These are phyloP conservation scores for Hydrotaea cyrtoneurina DNA, from an alignment of 2,888 invertebrate species.

Conservation along the genomic window DNA sequence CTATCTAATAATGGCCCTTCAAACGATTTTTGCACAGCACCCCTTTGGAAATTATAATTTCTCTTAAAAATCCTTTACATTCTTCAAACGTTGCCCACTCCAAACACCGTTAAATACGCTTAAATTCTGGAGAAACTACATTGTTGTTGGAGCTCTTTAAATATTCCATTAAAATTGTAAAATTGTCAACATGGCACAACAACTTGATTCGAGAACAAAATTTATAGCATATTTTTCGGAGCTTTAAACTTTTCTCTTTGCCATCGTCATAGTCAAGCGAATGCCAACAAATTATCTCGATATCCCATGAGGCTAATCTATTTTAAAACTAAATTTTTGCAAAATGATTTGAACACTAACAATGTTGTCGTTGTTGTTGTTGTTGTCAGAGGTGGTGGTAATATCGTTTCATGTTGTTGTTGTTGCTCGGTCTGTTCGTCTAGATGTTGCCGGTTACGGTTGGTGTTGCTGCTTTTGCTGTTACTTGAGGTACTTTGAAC, in stretches of 20 bases:
- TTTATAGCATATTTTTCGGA: conserved; percentile 13
- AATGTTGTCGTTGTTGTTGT: not conserved
- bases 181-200: not conserved
- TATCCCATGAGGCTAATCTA: conserved; percentile 63
- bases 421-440: not conserved
- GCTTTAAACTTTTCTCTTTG: not conserved
- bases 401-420: no score
- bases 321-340: conserved; percentile 61
- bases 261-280: conserved; percentile 15
- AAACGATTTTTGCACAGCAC: no score
- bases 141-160: not conserved
- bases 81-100: no score
- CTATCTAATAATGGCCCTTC: no score
- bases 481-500: conserved; percentile 54
- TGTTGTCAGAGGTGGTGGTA: not conserved
- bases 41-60: no score
- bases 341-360: conserved; percentile 24
- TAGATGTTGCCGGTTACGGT: not conserved
- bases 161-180: not conserved
- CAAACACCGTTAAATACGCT: no score
- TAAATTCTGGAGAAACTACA: no score
- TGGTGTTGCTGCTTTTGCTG: not conserved
- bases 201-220: conserved; percentile 3
- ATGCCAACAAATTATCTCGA: conserved; percentile 61
- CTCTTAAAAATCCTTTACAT: no score